phyloP scores from a whole-genome alignment of 2,113 vertebrate species.

The Charina bottae region DNA sequence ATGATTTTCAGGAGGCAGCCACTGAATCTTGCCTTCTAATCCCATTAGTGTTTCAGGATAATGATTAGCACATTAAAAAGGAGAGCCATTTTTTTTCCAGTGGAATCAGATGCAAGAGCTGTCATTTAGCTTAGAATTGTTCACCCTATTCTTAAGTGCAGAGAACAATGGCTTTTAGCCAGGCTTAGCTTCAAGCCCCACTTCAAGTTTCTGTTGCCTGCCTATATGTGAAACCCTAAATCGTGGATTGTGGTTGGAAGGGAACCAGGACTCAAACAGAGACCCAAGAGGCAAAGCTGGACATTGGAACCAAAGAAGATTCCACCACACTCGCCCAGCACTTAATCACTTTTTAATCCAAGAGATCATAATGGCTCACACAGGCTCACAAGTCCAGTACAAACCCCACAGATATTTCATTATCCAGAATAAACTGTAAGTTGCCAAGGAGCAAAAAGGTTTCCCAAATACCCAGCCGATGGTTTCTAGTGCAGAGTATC shows the following conservation, averaged over 20 bases:
- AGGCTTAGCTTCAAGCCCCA: background rate
- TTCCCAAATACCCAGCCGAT: background rate
- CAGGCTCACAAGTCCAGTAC: background rate
- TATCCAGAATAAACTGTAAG: background rate
- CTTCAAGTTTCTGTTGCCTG: background rate
- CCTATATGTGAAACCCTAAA: background rate
- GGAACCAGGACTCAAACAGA: too few species aligned
- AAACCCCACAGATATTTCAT: background rate
- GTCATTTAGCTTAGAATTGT: background rate
- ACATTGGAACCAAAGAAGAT: background rate
- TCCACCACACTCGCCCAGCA: background rate
- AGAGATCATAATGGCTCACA: background rate
- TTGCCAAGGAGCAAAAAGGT: background rate
- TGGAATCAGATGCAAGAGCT: background rate
- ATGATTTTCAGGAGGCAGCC: slow-evolving; percentile 60
- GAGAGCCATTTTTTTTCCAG: background rate
- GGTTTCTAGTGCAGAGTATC: background rate
- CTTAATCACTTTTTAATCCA: background rate
- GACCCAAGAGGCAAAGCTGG: background rate
- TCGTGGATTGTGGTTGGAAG: background rate
- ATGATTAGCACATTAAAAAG: slow-evolving; percentile 37
- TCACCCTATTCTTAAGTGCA: background rate
- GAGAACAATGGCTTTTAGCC: background rate
- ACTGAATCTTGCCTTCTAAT: slow-evolving; percentile 52
- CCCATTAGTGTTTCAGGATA: slow-evolving; percentile 37